Evolutionary conservation across 2,888 invertebrate genomes (phyloP).

Genomic region (Brassicogethes aeneus): DNA sequence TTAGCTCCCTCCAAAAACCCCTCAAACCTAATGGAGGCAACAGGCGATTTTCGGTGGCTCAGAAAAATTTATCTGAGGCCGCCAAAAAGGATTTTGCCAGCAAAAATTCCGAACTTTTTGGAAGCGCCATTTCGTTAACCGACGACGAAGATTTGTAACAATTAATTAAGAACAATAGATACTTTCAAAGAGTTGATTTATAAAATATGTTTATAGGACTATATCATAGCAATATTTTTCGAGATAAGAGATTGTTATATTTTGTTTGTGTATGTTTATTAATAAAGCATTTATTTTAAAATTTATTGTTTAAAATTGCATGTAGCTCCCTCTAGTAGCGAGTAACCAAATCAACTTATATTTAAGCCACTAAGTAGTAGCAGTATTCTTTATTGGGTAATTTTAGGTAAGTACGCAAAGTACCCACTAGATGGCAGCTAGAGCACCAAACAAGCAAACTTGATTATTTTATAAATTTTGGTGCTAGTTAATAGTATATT

Average conservation of each 20-base stretch:
- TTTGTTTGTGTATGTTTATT: background rate
- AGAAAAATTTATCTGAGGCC: no score
- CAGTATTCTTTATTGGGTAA: no score
- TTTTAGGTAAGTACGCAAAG: no score
- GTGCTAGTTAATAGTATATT: no score
- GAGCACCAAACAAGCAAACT: no score
- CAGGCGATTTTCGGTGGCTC: constrained; percentile 21
- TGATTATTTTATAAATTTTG: no score
- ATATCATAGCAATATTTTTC: background rate
- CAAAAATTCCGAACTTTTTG: constrained; percentile 31
- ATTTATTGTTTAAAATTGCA: no score
- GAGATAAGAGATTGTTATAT: background rate
- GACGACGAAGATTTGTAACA: constrained; percentile 31
- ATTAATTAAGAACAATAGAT: background rate
- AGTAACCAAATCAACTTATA: no score
- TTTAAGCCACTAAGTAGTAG: no score
- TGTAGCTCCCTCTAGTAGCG: no score
- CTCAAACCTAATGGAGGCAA: no score
- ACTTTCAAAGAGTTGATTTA: background rate
- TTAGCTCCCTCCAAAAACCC: constrained; percentile 9
- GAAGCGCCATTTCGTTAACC: constrained; percentile 37
- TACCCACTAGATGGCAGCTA: no score
- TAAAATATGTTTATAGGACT: background rate
- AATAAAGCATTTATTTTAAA: background rate
- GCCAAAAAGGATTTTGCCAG: constrained; percentile 8